Evolutionary conservation across 2,797 vertebrate genomes (phyloP), one percentile per base, ranked within the genome.

Genomic region (Coilia nasus): DNA sequence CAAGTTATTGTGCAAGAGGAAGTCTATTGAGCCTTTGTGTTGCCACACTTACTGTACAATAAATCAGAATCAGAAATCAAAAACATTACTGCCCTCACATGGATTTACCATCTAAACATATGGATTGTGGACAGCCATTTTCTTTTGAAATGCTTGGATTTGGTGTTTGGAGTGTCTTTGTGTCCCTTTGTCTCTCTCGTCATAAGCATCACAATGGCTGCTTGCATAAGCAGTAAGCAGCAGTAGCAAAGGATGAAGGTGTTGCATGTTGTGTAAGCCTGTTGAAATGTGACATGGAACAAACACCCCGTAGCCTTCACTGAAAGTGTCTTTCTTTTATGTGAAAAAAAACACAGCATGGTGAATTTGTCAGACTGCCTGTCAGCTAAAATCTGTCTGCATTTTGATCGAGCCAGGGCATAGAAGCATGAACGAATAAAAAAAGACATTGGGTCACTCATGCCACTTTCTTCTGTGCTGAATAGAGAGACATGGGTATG

Each of bases 141-240:
- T 41, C 5, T 54, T 54, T 9, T 54, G 50, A 54, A 54, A 54
- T 3, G 9, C 2, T 7, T 54, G 5, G 5, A 41, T 5, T 41
- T 41, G 35, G 35, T 2, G 35, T 41, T 5, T 41, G 35, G 5
- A 41, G 35, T 41, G 25, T 31, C 12, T 28, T 31, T 31, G 15
- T 67, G 12, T 5, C 11, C 0, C 64, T 71, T 71, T 54, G 28
- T 31, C 25, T 71, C 25, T 71, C 25, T 71, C 4, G 64, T 71
- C 64, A 71, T 5, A 71, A 14, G 64, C 31, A 31, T 12, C 31
- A 1, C 28, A 28, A 71, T 31, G 25, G 6, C 64, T 31, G 14
- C 64, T 35, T 71, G 64, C 64, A 35, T 71, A 71, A 71, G 64
- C 64, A 35, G 12, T 67, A 28, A 67, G 64, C 64, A 31, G 25